Evolutionary conservation across 1,140 invertebrate species (phyloP), one percentile per base, ranked within the genome.

Genomic region (Macrocentrus cingulum): DNA sequence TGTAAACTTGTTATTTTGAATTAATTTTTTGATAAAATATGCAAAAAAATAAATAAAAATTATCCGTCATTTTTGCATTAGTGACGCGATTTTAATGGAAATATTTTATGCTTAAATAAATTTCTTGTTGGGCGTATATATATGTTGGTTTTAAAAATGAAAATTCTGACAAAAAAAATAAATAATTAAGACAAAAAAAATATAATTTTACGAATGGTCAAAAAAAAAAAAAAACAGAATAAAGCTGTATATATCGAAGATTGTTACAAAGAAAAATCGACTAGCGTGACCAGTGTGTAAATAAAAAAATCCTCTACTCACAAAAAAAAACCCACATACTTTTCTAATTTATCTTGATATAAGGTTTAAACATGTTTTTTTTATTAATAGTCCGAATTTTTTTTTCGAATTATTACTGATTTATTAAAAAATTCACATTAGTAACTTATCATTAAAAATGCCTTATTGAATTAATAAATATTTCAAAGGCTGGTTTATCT

Each of bases 381-480:
- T 8, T 6, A 8, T 5, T 22, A 15, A 7, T 29, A 8, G 4
- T 29, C 4, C 18, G 6, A 29, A 32, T 1, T 51, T 29, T 20
- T 37, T 51, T 50, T 66, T 64, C 65, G 67, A n/a, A n/a, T 60
- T 44, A 67, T 64, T 67, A 75, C 64, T 67, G 64, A 71, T 77
- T 75, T 77, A 75, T 77, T 76, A 76, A 75, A 76, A 75, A 76
- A 74, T 73, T 72, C 71, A 74, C 72, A 74, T 68, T 75, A 74
- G 66, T 68, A 75, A 73, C 71, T 71, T 72, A 71, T 74, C 57
- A 68, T 74, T 73, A 75, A 74, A 79, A 77, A 75, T 74, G 66
- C 68, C 74, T 77, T 75, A 77, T 49, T 67, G 68, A 61, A 64
- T 69, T 72, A 72, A 72, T 77, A 75, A 75, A 75, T 75, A 79